phyloP scores from a whole-genome alignment of 37 sponge, comb jelly and placozoan genomes.

The Corticium candelabrum region DNA sequence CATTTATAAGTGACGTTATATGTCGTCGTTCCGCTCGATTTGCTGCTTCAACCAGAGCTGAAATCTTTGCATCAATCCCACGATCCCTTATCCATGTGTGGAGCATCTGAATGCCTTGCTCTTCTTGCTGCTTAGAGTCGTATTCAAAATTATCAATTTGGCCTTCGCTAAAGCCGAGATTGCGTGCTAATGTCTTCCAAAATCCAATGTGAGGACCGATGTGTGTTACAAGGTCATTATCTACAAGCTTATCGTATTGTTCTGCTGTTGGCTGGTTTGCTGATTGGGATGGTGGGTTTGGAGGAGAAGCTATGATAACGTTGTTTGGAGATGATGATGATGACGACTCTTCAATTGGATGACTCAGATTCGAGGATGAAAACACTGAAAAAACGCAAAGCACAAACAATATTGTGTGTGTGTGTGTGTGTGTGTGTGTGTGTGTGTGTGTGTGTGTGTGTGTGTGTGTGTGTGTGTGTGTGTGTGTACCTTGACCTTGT shows the following conservation, averaged over 20 bases:
- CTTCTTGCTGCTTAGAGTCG: not conserved
- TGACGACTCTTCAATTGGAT: not conserved
- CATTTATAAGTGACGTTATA: too few relatives aligned
- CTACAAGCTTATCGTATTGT: too few relatives aligned
- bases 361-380: not conserved
- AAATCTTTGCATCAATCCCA: not conserved
- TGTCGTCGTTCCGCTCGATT: too few relatives aligned
- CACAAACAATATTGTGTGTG: too few relatives aligned
- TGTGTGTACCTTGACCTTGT: too few relatives aligned
- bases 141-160: not conserved
- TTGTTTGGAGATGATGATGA: not conserved
- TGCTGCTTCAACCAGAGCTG: not conserved
- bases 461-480: too few relatives aligned
- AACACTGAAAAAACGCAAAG: not conserved
- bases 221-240: not conserved
- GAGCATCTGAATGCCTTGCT: not conserved
- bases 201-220: not conserved
- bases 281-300: too few relatives aligned
- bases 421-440: too few relatives aligned
- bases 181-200: not conserved
- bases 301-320: too few relatives aligned
- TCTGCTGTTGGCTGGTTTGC: too few relatives aligned
- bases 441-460: too few relatives aligned
- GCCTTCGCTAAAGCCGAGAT: not conserved
- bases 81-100: not conserved